Evolutionary conservation across 2,797 vertebrate genomes (phyloP).

Genomic region (Halcyon smyrnensis): DNA sequence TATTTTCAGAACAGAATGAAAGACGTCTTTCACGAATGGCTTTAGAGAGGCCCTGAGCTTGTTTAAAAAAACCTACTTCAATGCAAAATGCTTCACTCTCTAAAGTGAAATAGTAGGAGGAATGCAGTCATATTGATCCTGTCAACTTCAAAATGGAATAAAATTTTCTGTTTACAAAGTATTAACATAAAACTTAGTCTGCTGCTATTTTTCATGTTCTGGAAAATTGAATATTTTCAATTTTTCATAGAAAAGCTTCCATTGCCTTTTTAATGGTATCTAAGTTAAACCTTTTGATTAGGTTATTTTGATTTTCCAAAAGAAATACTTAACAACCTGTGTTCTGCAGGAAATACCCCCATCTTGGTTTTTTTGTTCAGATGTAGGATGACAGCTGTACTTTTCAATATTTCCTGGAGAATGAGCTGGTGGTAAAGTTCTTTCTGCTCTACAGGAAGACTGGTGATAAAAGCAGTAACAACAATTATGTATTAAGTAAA

Average conservation of each 20-base stretch:
- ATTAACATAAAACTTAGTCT: background rate
- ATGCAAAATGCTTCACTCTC: background rate
- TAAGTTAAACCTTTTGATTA: background rate
- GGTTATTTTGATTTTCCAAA: background rate
- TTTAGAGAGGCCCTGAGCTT: background rate
- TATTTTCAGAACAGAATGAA: background rate
- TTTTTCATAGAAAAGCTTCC: background rate
- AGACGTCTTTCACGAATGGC: background rate
- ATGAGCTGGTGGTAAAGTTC: background rate
- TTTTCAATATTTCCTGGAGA: background rate
- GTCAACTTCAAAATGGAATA: background rate
- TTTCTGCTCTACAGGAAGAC: background rate
- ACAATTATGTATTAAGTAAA: background rate
- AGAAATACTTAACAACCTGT: background rate
- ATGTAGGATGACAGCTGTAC: background rate
- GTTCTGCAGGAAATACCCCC: background rate
- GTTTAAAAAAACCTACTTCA: background rate
- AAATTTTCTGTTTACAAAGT: background rate
- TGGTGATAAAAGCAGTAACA: background rate
- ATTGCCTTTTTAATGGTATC: background rate
- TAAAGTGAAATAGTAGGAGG: background rate
- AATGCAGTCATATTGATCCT: background rate
- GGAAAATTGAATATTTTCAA: background rate
- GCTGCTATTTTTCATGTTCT: background rate
- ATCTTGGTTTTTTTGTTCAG: background rate